Evolutionary conservation across 2,113 vertebrate genomes (phyloP), one percentile per base, ranked within the genome.

Genomic region (Gnathonemus longibarbis): DNA sequence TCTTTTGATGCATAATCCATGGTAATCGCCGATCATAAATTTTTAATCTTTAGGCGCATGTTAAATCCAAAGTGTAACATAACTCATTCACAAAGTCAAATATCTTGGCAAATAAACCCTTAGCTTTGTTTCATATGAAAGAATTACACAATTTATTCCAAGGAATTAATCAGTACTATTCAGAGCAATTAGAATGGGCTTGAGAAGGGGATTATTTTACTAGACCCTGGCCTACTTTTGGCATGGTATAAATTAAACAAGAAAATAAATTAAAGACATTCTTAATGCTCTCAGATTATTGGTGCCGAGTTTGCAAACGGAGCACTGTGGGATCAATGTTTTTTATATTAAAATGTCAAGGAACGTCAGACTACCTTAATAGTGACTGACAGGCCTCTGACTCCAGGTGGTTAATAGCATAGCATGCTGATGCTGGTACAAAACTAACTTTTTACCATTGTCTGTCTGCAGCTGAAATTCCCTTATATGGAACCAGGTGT

Each of bases 31-130:
- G 94, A 94, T 94, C 94, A 95, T 95, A 94, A 96, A 95, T 95
- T 96, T 96, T 96, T 39, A 96, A 97, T 97, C 96, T 97, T 96
- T 95, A 95, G 95, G 96, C 96, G 96, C 94, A 95, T 96, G 96
- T 95, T 95, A 95, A 96, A 97, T 97, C 96, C 95, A 95, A 94
- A 94, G 95, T 90, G 95, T 95, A 96, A 96, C 96, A 94, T 96
- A 96, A 96, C 96, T 97, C 96, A 96, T 91, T 19, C 89, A 94
- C 95, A 96, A 95, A 95, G 95, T 96, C 96, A 96, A 96, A 95
- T 96, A 95, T 96, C 95, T 96, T 95, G 94, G 95, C 95, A 96
- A 96, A 96, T 96, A 96, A 95, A 95, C 95, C 95, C n/a, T 85
- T 58, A 88, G 74, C 89, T 86, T 88, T 90, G 56, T 91, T 88